Evolutionary conservation across 1,140 invertebrate species (phyloP).

Genomic region (Armadillidium nasatum): DNA sequence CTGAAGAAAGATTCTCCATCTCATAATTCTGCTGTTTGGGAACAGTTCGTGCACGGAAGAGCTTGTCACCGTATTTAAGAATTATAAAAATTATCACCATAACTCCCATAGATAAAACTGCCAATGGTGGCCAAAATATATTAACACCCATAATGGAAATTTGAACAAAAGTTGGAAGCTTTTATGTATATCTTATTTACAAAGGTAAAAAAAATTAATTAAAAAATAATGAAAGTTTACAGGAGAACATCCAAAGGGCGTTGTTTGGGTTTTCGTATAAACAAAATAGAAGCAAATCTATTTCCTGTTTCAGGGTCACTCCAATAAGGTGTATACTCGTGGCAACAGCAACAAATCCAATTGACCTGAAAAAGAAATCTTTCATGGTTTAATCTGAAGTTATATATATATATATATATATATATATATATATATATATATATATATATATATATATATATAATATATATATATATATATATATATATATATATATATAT

Average conservation of each 20-base stretch:
- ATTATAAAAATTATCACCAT: slow-evolving; percentile 39
- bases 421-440: no score
- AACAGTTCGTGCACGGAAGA: slow-evolving; percentile 32
- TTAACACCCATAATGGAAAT: slow-evolving; percentile 31
- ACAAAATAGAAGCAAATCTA: slow-evolving; percentile 41
- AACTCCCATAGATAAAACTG: slow-evolving; percentile 39
- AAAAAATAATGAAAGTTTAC: background rate
- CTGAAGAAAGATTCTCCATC: slow-evolving; percentile 27
- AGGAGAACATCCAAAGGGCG: slow-evolving; percentile 37
- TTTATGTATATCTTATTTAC: background rate
- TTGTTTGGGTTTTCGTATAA: slow-evolving; percentile 40
- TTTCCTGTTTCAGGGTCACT: slow-evolving; percentile 43
- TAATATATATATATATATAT: no score
- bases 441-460: no score
- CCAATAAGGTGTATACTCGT: slow-evolving; percentile 42
- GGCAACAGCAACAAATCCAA: slow-evolving; percentile 43
- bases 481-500: no score
- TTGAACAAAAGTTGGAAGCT: background rate
- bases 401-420: no score
- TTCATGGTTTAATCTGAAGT: no score
- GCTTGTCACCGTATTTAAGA: slow-evolving; percentile 35
- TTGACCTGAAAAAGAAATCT: slow-evolving; percentile 32
- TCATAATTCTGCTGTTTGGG: slow-evolving; percentile 30
- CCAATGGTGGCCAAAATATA: slow-evolving; percentile 39
- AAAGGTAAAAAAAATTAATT: background rate